Conservation (phyloP, 2,113 vertebrate genomes). For the Chaetops frenatus region DNA sequence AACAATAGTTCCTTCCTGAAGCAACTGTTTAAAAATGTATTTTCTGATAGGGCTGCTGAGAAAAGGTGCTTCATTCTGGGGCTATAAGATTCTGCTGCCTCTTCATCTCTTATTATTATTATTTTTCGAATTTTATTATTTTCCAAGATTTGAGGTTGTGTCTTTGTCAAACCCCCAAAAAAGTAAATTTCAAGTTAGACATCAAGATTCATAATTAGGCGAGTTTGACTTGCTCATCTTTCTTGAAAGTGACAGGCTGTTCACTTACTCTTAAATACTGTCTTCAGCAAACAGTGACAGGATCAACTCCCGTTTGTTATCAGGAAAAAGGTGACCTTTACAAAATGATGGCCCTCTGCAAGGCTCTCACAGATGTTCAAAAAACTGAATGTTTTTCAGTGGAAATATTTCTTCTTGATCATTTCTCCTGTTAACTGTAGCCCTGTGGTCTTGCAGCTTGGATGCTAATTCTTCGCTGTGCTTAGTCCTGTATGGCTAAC, state of each 20-base stretch:
- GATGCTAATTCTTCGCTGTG: conserved; percentile 67
- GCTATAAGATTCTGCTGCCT: neutral
- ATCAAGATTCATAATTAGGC: conserved; percentile 59
- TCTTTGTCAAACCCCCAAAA: conserved; percentile 25
- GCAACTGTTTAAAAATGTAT: neutral
- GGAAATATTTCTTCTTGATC: conserved; percentile 69
- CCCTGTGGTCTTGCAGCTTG: conserved; percentile 55
- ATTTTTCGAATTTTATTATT: conserved; percentile 13
- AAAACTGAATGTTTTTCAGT: conserved; percentile 57
- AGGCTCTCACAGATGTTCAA: conserved; percentile 65
- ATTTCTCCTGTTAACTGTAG: conserved; percentile 51
- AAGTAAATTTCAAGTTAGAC: conserved; percentile 57
- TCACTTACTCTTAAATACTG: conserved; percentile 51
- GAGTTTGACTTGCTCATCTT: conserved; percentile 62
- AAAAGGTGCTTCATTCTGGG: neutral
- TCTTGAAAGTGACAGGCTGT: conserved; percentile 65
- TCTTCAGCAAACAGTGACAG: conserved; percentile 71
- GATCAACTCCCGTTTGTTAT: conserved; percentile 68
- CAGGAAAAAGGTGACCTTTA: conserved; percentile 76
- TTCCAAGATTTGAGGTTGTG: neutral
- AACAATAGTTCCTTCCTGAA: conserved; percentile 3
- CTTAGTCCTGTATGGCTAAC: conserved; percentile 71
- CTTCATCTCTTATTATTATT: neutral
- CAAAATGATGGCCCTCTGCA: conserved; percentile 73
- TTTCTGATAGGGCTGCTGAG: neutral